Conservation (phyloP, 2,113 vertebrate species). For the Lontra canadensis region DNA sequence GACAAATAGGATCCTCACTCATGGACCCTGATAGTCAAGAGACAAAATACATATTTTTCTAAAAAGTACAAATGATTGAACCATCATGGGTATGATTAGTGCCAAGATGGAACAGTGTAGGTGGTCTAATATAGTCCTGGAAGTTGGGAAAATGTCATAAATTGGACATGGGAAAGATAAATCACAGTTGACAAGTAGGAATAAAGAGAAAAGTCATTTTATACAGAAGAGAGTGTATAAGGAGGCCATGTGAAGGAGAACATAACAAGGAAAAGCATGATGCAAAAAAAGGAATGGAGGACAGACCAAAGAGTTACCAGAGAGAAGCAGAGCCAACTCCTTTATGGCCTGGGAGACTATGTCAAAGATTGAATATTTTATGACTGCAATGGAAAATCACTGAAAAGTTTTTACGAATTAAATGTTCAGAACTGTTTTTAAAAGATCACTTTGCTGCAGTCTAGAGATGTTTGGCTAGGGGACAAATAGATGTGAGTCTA, state of each 20-base stretch:
- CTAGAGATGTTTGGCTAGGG: background rate
- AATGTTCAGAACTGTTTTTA: constrained; percentile 21
- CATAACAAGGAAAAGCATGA: background rate
- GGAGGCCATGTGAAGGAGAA: background rate
- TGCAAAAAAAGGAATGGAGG: background rate
- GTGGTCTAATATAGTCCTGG: background rate
- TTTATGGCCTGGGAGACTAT: background rate
- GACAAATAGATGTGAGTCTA: background rate
- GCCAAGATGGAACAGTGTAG: background rate
- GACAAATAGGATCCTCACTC: background rate
- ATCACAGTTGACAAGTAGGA: background rate
- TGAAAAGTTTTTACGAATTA: background rate
- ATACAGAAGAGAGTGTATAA: background rate
- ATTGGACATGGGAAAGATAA: background rate
- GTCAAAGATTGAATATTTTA: background rate
- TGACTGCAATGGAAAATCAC: background rate
- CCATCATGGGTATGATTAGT: background rate
- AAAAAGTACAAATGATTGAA: background rate
- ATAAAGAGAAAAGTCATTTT: background rate
- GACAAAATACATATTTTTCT: background rate
- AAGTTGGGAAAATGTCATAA: background rate
- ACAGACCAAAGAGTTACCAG: background rate
- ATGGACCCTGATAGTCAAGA: background rate
- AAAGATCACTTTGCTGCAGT: background rate
- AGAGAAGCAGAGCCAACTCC: background rate